phyloP scores from a whole-genome alignment of 2,113 vertebrate species.

The Channa argus region DNA sequence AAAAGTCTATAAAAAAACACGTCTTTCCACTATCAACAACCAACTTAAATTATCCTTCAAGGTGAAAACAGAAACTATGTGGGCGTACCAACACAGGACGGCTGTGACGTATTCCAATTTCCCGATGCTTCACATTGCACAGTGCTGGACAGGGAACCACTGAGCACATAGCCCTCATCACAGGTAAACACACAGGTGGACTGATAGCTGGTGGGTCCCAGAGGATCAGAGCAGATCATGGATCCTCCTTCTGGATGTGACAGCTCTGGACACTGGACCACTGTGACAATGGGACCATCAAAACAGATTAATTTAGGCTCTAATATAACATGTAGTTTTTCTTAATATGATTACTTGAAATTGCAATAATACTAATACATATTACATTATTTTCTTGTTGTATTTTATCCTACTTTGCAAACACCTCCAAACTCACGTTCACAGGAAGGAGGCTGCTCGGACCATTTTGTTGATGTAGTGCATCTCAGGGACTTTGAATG shows the following conservation, averaged over 20 bases:
- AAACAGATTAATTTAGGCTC: background rate
- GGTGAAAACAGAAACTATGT: background rate
- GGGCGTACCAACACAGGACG: conserved; percentile 68
- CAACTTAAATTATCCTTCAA: too few relatives aligned
- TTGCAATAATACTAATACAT: background rate
- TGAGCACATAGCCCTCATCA: conserved; percentile 68
- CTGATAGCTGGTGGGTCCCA: conserved; percentile 65
- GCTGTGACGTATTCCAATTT: conserved; percentile 70
- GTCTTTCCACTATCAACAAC: too few relatives aligned
- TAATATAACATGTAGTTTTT: background rate
- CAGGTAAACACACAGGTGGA: conserved; percentile 76
- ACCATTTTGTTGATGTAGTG: conserved; percentile 77
- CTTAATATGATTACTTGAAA: background rate
- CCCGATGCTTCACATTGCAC: conserved; percentile 71
- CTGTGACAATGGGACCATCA: conserved; percentile 49
- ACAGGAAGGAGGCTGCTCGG: conserved; percentile 80
- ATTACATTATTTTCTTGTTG: too few relatives aligned
- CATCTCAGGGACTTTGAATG: conserved; percentile 73
- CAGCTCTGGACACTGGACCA: conserved; percentile 68
- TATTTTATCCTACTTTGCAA: background rate
- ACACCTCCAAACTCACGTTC: conserved; percentile 75
- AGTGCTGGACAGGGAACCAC: conserved; percentile 23
- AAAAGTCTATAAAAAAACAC: too few relatives aligned
- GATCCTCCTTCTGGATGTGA: conserved; percentile 29
- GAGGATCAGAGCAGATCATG: conserved; percentile 58